Conservation (phyloP, 2,797 vertebrate species). For the Hemitrygon akajei region DNA sequence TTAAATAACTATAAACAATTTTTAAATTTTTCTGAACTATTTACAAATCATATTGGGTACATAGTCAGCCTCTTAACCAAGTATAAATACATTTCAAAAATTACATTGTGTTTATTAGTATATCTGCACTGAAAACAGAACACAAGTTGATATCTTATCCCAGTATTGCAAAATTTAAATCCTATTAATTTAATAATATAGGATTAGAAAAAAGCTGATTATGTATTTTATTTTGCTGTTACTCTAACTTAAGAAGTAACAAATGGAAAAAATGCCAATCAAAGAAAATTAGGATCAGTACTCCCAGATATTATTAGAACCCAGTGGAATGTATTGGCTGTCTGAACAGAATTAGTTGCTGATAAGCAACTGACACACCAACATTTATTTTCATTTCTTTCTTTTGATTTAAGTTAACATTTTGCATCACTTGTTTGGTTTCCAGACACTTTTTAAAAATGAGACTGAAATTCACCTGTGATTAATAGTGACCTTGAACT, state of each 20-base stretch:
- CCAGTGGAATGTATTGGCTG: background rate
- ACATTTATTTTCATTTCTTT: background rate
- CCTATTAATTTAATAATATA: no score
- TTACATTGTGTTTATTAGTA: background rate
- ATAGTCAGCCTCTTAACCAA: background rate
- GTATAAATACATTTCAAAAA: background rate
- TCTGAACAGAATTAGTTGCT: background rate
- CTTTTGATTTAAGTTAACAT: background rate
- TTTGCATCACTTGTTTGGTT: background rate
- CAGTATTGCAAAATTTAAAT: no score
- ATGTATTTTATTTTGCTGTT: background rate
- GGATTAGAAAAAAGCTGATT: no score
- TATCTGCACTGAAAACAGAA: background rate
- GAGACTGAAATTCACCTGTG: background rate
- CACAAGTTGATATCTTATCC: no score
- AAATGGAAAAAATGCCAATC: background rate
- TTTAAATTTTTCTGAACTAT: background rate
- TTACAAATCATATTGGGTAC: background rate
- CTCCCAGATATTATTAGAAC: background rate
- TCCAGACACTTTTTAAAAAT: background rate
- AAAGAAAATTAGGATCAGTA: background rate
- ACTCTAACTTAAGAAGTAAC: background rate
- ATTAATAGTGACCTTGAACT: constrained; percentile 10
- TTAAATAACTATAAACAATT: background rate
- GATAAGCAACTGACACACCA: background rate